Evolutionary conservation across 2,797 vertebrate species (phyloP), one percentile per base, ranked within the genome.

Genomic region (Notolepis coatsorum): DNA sequence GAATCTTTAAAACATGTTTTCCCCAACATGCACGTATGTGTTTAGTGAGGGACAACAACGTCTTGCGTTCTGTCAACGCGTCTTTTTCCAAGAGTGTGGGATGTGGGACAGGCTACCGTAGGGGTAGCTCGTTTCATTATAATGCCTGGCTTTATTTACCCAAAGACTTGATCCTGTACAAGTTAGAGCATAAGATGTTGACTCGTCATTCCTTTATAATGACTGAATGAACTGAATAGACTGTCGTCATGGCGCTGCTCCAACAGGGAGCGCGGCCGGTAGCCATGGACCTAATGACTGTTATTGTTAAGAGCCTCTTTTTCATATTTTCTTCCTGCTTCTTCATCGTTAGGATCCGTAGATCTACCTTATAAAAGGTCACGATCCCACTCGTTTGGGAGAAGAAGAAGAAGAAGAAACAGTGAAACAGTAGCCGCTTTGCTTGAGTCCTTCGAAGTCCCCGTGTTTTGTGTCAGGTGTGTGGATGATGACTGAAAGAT

Each of bases 251-350:
- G 76, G 83, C 77, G 50, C 85, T 55, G 66, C 75, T 80, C 75
- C 64, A 39, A 35, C 17, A 12, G 28, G 49, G 81, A 75, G 76
- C 62, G 70, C 86, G 59, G 80, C 86, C 84, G 2, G 86, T 92
- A 92, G 91, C 91, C 92, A 92, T 92, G 76, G 84, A 92, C 91
- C 88, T 82, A 28, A 79, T 82, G 91, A 92, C 91, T 93, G 92
- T 93, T 92, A 86, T 53, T 75, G 75, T 87, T 68, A 64, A 83
- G 85, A 60, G 61, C 66, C 58, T 75, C 61, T 33, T 46, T 25
- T 33, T 46, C 23, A 45, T 64, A 3, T 43, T 55, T 59, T 15
- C 37, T 4, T 54, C 39, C 61, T 54, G 57, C 70, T 73, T 53
- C 30, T 43, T 61, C n/a, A 61, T 57, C 59, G 51, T 31, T 17